phyloP scores from a whole-genome alignment of 2,113 vertebrate genomes.

The Elanus axillaris region DNA sequence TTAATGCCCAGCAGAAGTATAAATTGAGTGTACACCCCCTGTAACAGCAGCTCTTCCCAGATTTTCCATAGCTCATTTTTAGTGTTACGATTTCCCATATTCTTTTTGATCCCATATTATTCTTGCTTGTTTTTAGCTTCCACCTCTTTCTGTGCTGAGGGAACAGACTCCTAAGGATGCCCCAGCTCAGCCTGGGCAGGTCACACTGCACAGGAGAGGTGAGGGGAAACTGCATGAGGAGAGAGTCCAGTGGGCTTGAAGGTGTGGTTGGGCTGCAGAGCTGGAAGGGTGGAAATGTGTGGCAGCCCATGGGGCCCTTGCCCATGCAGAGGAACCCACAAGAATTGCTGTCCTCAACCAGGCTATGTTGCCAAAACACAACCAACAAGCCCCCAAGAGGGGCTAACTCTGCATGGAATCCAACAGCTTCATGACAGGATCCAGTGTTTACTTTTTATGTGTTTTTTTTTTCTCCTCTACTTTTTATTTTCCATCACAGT shows the following conservation, averaged over 20 bases:
- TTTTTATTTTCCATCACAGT: neutral
- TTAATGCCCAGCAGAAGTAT: neutral
- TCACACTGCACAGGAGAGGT: fast-evolving
- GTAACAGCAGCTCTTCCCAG: neutral
- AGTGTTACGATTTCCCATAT: neutral
- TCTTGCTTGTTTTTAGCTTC: neutral
- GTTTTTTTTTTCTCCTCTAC: neutral
- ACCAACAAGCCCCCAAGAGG: neutral
- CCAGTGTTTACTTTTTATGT: neutral
- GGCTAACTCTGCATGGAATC: neutral
- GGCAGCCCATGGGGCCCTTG: neutral
- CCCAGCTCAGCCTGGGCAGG: neutral
- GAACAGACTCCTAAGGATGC: neutral
- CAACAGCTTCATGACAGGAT: neutral
- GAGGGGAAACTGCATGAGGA: neutral
- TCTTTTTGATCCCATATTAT: neutral
- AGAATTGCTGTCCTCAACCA: neutral
- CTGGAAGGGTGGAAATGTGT: neutral
- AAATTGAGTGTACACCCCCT: neutral
- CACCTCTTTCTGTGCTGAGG: neutral
- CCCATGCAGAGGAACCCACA: neutral
- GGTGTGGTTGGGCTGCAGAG: neutral
- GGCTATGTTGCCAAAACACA: neutral
- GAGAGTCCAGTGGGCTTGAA: neutral
- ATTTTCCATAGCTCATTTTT: neutral